Evolutionary conservation across 2,113 vertebrate species (phyloP).

Genomic region (Apaloderma vittatum): DNA sequence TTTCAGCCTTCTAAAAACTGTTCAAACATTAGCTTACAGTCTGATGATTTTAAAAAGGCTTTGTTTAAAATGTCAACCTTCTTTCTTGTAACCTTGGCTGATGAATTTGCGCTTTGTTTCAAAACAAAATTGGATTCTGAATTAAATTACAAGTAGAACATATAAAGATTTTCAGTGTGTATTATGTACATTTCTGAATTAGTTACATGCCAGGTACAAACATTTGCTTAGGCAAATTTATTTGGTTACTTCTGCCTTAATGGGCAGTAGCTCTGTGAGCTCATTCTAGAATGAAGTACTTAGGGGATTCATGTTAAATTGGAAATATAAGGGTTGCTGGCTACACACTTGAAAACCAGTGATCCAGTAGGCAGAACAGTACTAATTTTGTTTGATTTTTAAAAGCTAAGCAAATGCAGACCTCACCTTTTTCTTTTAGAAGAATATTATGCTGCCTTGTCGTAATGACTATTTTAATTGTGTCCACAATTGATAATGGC

Average conservation of each 20-base stretch:
- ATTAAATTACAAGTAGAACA: neutral
- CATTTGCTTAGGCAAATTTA: slow-evolving; percentile 10
- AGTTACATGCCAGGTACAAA: neutral
- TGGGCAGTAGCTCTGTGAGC: neutral
- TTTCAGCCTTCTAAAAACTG: neutral
- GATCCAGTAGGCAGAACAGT: neutral
- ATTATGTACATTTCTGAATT: neutral
- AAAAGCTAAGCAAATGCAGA: slow-evolving; percentile 38
- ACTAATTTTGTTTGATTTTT: slow-evolving; percentile 51
- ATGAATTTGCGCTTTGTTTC: neutral
- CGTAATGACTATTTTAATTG: slow-evolving; percentile 39
- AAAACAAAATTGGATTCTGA: neutral
- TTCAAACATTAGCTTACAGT: neutral
- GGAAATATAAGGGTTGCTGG: neutral
- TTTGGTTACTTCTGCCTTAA: neutral
- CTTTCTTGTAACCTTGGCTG: neutral
- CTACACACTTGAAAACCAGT: slow-evolving; percentile 6
- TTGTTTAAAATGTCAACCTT: neutral
- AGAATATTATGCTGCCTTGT: neutral
- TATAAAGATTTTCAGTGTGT: neutral
- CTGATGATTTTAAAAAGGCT: neutral
- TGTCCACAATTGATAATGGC: slow-evolving; percentile 29
- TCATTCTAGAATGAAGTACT: neutral
- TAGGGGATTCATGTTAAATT: neutral
- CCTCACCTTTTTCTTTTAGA: slow-evolving; percentile 25